Percentiles rank a stretch among this genome's conserved stretches.
Evolutionary conservation across 1,140 invertebrate species (phyloP).

Genomic region (Rhyacophila brunnea): DNA sequence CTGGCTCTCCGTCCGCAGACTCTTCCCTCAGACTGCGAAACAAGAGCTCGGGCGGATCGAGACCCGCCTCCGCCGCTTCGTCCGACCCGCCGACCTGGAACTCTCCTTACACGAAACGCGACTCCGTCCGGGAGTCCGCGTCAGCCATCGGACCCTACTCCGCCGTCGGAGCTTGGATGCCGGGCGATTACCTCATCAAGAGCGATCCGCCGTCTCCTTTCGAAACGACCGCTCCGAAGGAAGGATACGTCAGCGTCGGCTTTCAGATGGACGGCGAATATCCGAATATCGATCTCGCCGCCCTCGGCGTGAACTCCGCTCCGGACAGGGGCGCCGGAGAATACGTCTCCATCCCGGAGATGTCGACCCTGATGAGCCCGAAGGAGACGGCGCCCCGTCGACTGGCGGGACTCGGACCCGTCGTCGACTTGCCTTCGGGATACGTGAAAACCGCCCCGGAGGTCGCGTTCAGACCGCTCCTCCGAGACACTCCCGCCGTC

Average conservation of each 20-base stretch:
- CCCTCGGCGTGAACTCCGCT: not conserved
- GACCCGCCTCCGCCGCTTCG: slow-evolving; percentile 8
- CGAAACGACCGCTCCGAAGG: not conserved
- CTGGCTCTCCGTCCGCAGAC: slow-evolving; percentile 37
- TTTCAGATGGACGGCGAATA: slow-evolving; percentile 4
- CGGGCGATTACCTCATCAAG: not conserved
- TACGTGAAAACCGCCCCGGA: slow-evolving; percentile 14
- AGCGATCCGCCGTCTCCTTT: not conserved
- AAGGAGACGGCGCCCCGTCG: not conserved
- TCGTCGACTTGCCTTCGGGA: not conserved
- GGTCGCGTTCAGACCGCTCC: not conserved
- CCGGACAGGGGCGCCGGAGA: slow-evolving; percentile 3
- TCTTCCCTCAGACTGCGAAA: slow-evolving; percentile 16
- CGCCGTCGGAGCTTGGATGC: slow-evolving; percentile 1
- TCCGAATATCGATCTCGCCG: not conserved
- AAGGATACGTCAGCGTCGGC: slow-evolving; percentile 2
- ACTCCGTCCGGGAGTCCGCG: not conserved
- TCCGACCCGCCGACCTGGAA: slow-evolving; percentile 1
- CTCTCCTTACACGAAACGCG: slow-evolving; percentile 7
- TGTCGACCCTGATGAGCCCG: not conserved
- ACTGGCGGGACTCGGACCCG: not conserved
- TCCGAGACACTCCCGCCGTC: not conserved
- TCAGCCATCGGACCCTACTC: slow-evolving; percentile 16
- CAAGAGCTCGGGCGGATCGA: not conserved
- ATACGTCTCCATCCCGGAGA: not conserved